Evolutionary conservation across 2,113 vertebrate genomes (phyloP).

Genomic region (Crotalus horridus): DNA sequence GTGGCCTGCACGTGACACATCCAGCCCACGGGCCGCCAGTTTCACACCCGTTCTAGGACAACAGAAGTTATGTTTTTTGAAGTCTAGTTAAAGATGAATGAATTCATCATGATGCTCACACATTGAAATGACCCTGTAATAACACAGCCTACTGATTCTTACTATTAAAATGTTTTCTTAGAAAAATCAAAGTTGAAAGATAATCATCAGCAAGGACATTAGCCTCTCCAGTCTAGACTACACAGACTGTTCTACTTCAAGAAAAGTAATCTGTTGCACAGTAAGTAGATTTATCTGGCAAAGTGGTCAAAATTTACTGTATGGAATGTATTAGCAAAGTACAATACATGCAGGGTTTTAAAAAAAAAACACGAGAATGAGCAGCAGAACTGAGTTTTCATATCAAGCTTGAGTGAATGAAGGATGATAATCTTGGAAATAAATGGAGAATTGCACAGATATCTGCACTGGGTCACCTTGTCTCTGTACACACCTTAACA

Average conservation of each 20-base stretch:
- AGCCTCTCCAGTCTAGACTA: conserved; percentile 30
- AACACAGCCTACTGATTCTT: neutral
- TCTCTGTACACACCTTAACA: conserved; percentile 68
- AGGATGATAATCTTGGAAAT: conserved; percentile 48
- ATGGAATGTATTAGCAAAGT: conserved; percentile 84
- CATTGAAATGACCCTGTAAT: conserved; percentile 27
- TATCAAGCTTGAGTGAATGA: conserved; percentile 52
- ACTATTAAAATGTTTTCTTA: conserved; percentile 3
- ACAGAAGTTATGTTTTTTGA: conserved; percentile 3
- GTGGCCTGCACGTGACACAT: too few species aligned
- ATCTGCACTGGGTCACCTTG: conserved; percentile 65
- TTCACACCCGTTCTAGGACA: neutral
- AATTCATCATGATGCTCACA: conserved; percentile 44
- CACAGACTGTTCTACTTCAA: conserved; percentile 26
- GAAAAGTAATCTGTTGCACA: conserved; percentile 34
- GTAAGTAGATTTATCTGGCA: conserved; percentile 25
- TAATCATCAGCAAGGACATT: neutral
- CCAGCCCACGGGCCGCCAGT: too few species aligned
- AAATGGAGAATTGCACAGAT: conserved; percentile 32
- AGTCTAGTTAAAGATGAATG: neutral
- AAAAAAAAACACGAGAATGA: conserved; percentile 29
- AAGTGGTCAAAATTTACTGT: conserved; percentile 49
- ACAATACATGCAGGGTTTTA: conserved; percentile 35
- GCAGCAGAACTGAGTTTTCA: conserved; percentile 42
- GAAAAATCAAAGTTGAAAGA: neutral